Percentiles rank a stretch among this genome's conserved stretches.
Conservation (phyloP, 2,113 vertebrate genomes). For the Siniperca knerii region DNA sequence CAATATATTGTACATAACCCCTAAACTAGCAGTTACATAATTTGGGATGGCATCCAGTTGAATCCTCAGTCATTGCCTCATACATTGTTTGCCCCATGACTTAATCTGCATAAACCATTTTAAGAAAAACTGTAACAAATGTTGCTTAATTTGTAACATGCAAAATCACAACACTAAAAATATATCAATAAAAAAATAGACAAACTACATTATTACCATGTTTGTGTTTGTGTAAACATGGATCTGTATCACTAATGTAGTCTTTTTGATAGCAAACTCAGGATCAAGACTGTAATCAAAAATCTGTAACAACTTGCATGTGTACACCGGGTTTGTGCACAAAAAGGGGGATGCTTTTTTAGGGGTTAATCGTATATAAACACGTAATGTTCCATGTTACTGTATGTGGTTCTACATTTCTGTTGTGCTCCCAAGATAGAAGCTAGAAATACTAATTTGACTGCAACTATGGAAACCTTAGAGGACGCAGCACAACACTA, state of each 20-base stretch:
- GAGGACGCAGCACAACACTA: conserved; percentile 22
- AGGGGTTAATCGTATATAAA: background rate
- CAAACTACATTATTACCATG: background rate
- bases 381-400: background rate
- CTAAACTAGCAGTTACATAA: background rate
- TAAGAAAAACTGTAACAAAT: background rate
- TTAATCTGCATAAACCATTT: background rate
- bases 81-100: background rate
- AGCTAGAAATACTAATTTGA: conserved; percentile 26
- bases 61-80: background rate
- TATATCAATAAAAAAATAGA: background rate
- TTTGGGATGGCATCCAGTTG: background rate
- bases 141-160: background rate
- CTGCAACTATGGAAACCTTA: conserved; percentile 51
- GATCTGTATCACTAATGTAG: background rate
- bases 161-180: background rate
- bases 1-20: background rate
- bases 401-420: background rate
- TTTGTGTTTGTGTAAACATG: background rate
- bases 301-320: background rate
- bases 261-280: background rate
- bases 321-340: background rate
- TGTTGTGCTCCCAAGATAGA: conserved; percentile 3
- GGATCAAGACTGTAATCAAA: background rate
- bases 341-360: background rate